Evolutionary conservation across 2,888 invertebrate genomes (phyloP).

Genomic region (Lasius fuliginosus): DNA sequence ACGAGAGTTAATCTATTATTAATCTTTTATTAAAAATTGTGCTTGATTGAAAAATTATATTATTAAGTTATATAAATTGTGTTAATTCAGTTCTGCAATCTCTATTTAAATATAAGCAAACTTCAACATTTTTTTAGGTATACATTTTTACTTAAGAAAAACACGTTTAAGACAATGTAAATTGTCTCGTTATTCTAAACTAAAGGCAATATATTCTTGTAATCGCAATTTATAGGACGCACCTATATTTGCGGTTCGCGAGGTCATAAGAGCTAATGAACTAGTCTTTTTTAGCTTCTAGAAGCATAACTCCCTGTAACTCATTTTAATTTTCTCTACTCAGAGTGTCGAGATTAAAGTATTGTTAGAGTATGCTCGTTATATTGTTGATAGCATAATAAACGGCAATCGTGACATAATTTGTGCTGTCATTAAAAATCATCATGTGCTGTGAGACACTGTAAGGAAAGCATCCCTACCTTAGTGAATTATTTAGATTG

Average conservation of each 20-base stretch:
- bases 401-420: neutral
- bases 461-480: neutral
- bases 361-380: slow-evolving; percentile 19
- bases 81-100: neutral
- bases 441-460: neutral
- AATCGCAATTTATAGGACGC: neutral
- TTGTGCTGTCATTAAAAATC: neutral
- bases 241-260: neutral
- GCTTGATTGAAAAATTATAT: neutral
- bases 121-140: neutral
- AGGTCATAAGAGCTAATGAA: neutral
- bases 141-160: neutral
- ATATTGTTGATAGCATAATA: slow-evolving; percentile 22
- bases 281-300: neutral
- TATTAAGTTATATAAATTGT: neutral
- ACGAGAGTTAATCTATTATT: neutral
- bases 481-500: slow-evolving; percentile 69
- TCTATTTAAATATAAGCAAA: neutral
- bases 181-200: neutral
- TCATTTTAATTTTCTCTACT: neutral
- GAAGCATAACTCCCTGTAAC: neutral
- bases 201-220: neutral
- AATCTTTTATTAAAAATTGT: neutral
- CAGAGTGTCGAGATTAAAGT: neutral
- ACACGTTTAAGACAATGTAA: neutral